These are phyloP conservation scores for Oreotragus oreotragus DNA, from an alignment of 2,113 vertebrate genomes.

Conservation along the genomic window DNA sequence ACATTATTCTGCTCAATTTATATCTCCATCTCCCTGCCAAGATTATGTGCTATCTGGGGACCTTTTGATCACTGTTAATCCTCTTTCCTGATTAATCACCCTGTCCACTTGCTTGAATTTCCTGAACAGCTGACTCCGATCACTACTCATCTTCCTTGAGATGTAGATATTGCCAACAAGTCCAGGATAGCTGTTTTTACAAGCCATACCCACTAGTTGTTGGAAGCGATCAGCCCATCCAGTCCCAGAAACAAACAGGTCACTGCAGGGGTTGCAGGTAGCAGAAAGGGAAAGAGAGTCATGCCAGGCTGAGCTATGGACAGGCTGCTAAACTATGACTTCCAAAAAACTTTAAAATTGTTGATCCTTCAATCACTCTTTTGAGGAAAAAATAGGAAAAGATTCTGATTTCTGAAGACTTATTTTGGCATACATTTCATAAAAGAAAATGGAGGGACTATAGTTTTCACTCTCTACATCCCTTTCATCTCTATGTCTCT, in stretches of 20 bases:
- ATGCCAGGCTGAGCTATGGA: not conserved
- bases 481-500: not conserved
- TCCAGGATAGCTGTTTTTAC: not conserved
- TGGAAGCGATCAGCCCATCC: not conserved
- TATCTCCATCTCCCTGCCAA: not conserved
- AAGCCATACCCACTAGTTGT: not conserved
- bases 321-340: not conserved
- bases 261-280: not conserved
- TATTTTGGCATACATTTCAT: not conserved
- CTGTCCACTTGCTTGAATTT: constrained; percentile 22
- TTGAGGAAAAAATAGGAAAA: not conserved
- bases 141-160: constrained; percentile 28
- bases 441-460: not conserved
- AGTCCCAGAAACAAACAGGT: not conserved
- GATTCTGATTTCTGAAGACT: not conserved
- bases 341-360: not conserved
- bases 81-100: not conserved
- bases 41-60: not conserved
- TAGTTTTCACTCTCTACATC: not conserved
- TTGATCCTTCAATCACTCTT: not conserved
- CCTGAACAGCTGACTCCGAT: constrained; percentile 22
- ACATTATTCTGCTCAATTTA: not conserved
- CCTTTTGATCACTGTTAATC: not conserved
- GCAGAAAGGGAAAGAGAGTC: not conserved
- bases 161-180: not conserved